phyloP scores from a whole-genome alignment of 2,113 vertebrate species.

The Butorides virescens region DNA sequence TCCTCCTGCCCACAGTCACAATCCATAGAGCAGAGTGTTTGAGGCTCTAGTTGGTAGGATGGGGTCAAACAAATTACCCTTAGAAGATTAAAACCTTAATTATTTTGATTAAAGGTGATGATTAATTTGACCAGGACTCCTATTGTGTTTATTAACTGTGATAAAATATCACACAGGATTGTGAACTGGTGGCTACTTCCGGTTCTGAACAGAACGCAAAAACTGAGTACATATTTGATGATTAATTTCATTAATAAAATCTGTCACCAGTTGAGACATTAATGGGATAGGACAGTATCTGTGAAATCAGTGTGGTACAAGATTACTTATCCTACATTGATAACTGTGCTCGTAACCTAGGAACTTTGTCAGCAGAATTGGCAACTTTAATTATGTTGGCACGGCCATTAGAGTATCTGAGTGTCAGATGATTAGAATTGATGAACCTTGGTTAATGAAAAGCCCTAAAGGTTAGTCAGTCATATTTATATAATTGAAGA shows the following conservation, averaged over 20 bases:
- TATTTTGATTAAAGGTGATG: conserved; percentile 51
- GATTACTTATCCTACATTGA: conserved; percentile 22
- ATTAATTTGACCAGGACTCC: background rate
- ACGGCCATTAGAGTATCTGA: conserved; percentile 7
- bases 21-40: background rate
- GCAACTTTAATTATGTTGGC: conserved; percentile 53
- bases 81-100: conserved; percentile 55
- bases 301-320: background rate
- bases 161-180: background rate
- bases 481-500: conserved; percentile 45
- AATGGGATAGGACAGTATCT: background rate
- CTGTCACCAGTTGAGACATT: conserved; percentile 11
- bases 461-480: conserved; percentile 55
- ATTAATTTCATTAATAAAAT: conserved; percentile 28
- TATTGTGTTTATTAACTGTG: conserved; percentile 35
- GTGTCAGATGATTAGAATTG: conserved; percentile 35
- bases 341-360: conserved; percentile 33
- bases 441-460: conserved; percentile 62
- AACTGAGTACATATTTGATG: conserved; percentile 22
- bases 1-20: background rate
- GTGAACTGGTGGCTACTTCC: background rate
- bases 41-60: background rate
- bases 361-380: conserved; percentile 45
- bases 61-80: conserved; percentile 63
- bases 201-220: conserved; percentile 8